Percentiles rank a stretch among this genome's conserved stretches.
These are phyloP conservation scores for Noctua comes DNA, from an alignment of 2,888 invertebrate genomes.

Conservation along the genomic window DNA sequence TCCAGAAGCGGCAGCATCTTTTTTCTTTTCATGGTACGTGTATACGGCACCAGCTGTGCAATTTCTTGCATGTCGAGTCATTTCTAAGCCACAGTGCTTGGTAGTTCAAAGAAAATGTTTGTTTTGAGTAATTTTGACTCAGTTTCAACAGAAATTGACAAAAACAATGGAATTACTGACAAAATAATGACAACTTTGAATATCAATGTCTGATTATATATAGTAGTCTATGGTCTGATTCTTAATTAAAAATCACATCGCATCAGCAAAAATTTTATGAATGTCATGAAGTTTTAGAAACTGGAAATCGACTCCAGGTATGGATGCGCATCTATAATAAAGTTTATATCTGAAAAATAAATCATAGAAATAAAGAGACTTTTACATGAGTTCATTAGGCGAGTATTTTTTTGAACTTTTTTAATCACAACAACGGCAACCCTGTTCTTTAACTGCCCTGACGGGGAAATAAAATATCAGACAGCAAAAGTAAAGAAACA, in stretches of 20 bases:
- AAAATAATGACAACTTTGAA: neutral
- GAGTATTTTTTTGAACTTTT: neutral
- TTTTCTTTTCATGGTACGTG: constrained; percentile 99
- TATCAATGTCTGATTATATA: constrained; percentile 11
- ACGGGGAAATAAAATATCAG: constrained; percentile 41
- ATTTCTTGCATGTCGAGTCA: constrained; percentile 99
- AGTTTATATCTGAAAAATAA: neutral
- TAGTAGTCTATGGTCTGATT: too few relatives aligned
- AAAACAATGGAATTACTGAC: constrained; percentile 2
- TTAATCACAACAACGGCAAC: constrained; percentile 23
- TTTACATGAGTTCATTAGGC: neutral
- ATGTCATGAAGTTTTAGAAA: neutral
- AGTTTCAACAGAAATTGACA: neutral
- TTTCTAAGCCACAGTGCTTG: constrained; percentile 75
- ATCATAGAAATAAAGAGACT: neutral
- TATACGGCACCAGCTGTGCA: constrained; percentile 99
- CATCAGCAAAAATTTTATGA: neutral
- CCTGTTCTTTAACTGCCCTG: constrained; percentile 19
- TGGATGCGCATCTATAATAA: neutral
- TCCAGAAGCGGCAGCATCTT: constrained; percentile 98
- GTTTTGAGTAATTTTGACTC: too few relatives aligned
- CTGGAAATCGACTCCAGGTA: neutral
- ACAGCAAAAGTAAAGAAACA: constrained; percentile 14
- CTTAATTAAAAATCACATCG: neutral
- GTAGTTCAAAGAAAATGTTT: constrained; percentile 12